A percentile compares a stretch with the other conserved stretches of the same genome.
These are phyloP conservation scores for Zaprionus taronus DNA, from an alignment of 1,140 invertebrate species.

Conservation along the genomic window DNA sequence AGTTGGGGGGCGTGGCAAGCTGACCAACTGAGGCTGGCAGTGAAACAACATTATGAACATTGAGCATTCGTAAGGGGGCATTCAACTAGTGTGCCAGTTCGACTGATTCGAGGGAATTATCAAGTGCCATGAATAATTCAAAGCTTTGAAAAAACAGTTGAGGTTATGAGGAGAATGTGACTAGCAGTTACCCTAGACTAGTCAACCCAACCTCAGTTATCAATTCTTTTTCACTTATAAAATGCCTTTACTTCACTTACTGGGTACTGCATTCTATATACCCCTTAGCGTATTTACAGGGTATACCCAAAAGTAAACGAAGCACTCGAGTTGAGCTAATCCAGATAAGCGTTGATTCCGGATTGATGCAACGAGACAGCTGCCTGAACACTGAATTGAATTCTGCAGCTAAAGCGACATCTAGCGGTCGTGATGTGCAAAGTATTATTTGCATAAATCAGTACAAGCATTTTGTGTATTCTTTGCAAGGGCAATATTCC, in stretches of 20 bases:
- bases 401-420: neutral
- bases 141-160: neutral
- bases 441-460: neutral
- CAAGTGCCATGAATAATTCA: conserved; percentile 48
- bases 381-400: no score
- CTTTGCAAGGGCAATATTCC: no score
- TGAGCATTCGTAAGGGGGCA: conserved; percentile 24
- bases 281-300: neutral
- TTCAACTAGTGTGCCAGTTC: conserved; percentile 42
- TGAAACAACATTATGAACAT: conserved; percentile 31
- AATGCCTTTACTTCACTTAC: no score
- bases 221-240: no score
- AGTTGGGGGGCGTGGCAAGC: neutral
- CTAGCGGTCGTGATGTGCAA: neutral
- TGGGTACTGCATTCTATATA: neutral
- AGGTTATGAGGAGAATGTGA: neutral
- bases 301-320: neutral
- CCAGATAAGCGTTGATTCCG: no score
- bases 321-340: neutral
- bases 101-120: conserved; percentile 30
- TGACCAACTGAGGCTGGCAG: neutral
- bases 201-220: no score
- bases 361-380: no score
- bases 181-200: conserved; percentile 1
- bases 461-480: no score